phyloP scores from a whole-genome alignment of 2,888 invertebrate genomes.

The Leptinotarsa peninsularis region DNA sequence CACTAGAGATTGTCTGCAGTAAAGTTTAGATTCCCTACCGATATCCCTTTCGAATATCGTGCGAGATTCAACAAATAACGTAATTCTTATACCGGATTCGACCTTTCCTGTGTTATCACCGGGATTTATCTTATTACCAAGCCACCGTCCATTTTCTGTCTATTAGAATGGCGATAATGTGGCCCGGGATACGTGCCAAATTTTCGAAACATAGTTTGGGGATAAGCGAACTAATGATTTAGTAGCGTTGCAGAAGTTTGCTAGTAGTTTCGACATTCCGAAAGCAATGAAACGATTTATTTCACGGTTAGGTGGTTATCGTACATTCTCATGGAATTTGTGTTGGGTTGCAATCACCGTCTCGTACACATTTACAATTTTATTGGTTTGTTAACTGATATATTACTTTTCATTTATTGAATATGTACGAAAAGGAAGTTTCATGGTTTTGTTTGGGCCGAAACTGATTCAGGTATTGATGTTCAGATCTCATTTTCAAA shows the following conservation, averaged over 20 bases:
- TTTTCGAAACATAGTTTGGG: conserved; percentile 26
- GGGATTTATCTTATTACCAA: conserved; percentile 25
- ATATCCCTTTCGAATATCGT: conserved; percentile 25
- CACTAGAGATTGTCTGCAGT: conserved; percentile 26
- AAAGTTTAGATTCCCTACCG: conserved; percentile 22
- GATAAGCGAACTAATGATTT: conserved; percentile 24
- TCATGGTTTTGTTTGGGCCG: too few species aligned
- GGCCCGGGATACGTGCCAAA: conserved; percentile 26
- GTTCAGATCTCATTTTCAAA: too few species aligned
- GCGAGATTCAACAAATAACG: conserved; percentile 27
- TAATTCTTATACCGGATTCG: conserved; percentile 23
- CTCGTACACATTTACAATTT: not conserved
- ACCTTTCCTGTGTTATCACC: conserved; percentile 25
- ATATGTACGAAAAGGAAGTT: not conserved
- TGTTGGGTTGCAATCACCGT: conserved; percentile 6
- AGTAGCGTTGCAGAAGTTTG: conserved; percentile 23
- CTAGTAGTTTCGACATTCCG: conserved; percentile 22
- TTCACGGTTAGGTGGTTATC: conserved; percentile 24
- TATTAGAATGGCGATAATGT: conserved; percentile 26
- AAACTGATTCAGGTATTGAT: too few species aligned
- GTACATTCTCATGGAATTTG: conserved; percentile 20
- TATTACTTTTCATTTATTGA: not conserved
- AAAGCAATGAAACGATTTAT: conserved; percentile 27
- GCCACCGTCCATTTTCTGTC: conserved; percentile 29
- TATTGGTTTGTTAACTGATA: not conserved